Evolutionary conservation across 1,140 invertebrate species (phyloP), one percentile per base, ranked within the genome.

Genomic region (Zaprionus lachaisei): DNA sequence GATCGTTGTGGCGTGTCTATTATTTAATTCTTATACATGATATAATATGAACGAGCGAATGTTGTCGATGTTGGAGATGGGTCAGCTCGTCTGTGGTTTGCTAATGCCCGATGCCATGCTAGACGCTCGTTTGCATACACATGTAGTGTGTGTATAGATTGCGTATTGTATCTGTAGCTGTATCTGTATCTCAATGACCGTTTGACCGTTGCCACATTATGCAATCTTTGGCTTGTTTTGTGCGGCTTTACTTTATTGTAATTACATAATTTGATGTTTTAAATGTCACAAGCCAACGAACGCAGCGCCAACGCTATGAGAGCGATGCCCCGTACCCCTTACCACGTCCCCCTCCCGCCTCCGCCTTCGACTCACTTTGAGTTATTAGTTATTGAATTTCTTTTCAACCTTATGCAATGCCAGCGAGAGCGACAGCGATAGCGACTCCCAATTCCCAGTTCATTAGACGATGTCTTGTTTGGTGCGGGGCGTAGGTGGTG

Each of bases 251-350:
- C 57, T 60, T 66, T 55, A 49, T 41, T 56, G 56, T 82, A 87
- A 86, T 86, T 86, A 85, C 77, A 86, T 86, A 87, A 86, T 69
- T 85, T 75, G 73, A 71, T 83, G 72, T 87, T 86, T 77, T 77
- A 86, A 87, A 86, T 86, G 83, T 86, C 83, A 86, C 83, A 86
- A 86, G 83, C 83, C 83, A 86, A 82, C 77, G 73, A 68, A 72
- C 64, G 68, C 61, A 67, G 72, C 68, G 47, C 15, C 1, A 5
- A 9, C 31, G 9, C 31, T 34, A 34, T 34, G 31, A 34, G 31
- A 34, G 31, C 31, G 31, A 34, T 34, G 31, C 31, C 31, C 31
- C 9, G 9, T 34, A 34, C 9, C 9, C 9, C 31, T 34, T 3
- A 0, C 31, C 9, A 20, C 20, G 9, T 1, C 9, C 9, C 31